phyloP scores from a whole-genome alignment of 2,888 invertebrate species.

The Tenodera sinensis region DNA sequence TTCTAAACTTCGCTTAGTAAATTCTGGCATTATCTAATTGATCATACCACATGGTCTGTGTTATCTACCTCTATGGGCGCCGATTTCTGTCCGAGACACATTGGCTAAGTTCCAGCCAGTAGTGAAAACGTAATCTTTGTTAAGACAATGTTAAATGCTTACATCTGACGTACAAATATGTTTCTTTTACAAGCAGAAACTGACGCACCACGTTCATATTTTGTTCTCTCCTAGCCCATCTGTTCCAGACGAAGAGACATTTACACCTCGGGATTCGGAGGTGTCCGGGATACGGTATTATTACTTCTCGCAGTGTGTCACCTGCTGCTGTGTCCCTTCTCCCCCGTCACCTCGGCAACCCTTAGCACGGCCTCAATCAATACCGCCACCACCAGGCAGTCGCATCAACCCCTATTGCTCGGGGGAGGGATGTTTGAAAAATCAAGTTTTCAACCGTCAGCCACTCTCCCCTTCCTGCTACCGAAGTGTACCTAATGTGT shows the following conservation, averaged over 20 bases:
- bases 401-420: not conserved
- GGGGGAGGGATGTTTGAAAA: not conserved
- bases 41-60: too few relatives aligned
- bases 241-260: not conserved
- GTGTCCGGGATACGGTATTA: not conserved
- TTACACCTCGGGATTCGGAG: not conserved
- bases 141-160: too few relatives aligned
- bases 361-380: not conserved
- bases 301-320: not conserved
- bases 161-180: too few relatives aligned
- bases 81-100: too few relatives aligned
- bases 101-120: too few relatives aligned
- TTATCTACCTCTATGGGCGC: too few relatives aligned
- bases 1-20: too few relatives aligned
- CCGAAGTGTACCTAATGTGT: not conserved
- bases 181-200: not conserved
- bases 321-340: not conserved
- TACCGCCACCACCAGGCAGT: not conserved
- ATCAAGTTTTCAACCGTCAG: not conserved
- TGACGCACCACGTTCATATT: not conserved
- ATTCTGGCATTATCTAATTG: too few relatives aligned
- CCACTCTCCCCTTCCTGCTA: not conserved
- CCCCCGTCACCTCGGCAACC: not conserved
- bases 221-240: not conserved
- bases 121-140: too few relatives aligned